Evolutionary conservation across 2,113 vertebrate species (phyloP), one percentile per base, ranked within the genome.

Genomic region (Echinops telfairi): DNA sequence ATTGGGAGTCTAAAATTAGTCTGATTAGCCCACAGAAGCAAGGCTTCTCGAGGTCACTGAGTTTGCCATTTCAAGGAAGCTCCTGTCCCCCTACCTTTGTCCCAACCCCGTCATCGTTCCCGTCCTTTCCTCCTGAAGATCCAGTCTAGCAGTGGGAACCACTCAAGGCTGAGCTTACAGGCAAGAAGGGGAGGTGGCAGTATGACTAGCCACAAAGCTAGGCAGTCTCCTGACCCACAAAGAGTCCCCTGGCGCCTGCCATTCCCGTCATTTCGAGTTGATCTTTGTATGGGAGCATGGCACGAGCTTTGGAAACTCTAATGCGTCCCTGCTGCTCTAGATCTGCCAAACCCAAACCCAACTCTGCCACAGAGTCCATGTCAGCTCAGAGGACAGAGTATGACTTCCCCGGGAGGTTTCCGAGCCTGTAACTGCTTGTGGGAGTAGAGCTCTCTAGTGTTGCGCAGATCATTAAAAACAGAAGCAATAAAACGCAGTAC

Each of bases 1-100:
- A 94, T 89, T 40, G 76, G 62, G 31, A 90, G 76, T 85, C 80
- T 95, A 80, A 95, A 87, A 78, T 90, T 81, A 96, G 85, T 89
- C 73, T 6, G 31, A 91, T 29, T n/a, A 36, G 20, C 40, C 73
- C 76, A 57, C 38, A 82, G 82, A 60, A 88, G 40, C 82, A 43
- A 78, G 60, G 17, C 33, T 84, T 19, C 75, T 82, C 12, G 9
- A 86, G 64, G 62, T 92, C 78, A 80, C 43, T n/a, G 62, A 84
- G 77, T 62, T 29, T 70, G 76, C 53, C 29, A 10, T 77, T 79
- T 92, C 57, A 77, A 62, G 77, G 84, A 68, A 87, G 58, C 11
- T 5, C 29, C 66, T 77, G 3, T 8, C 14, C 20, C 16, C 36
- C 0, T 36, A 38, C 40, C 47, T 17, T n/a, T 58, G n/a, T 16